Evolutionary conservation across 2,797 vertebrate genomes (phyloP), one percentile per base, ranked within the genome.

Genomic region (Clangula hyemalis): DNA sequence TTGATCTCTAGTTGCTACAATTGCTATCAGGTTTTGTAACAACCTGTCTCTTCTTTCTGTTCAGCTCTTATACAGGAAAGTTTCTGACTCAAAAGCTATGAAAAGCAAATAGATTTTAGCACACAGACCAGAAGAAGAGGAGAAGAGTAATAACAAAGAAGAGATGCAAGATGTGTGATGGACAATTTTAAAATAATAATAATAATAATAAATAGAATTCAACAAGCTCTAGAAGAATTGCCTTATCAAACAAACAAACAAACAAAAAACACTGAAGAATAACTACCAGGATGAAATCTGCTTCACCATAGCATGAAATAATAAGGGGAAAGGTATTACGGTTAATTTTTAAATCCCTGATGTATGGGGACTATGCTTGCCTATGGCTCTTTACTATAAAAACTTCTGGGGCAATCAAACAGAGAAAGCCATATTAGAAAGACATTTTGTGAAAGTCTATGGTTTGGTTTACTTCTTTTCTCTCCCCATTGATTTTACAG

Each of bases 51-150:
- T 57, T 78, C 20, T 36, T 62, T 51, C 47, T 62, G 27, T 89
- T 91, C 47, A 68, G 43, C 47, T 81, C 27, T 81, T 88, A 71
- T 1, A 24, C 38, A 84, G 82, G 4, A 84, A 85, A 57, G 6
- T 68, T 96, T 93, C 73, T 76, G 36, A 84, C 24, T 66, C 25
- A 34, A 86, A n/a, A 58, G 11, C 24, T 62, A 32, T 41, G 47
- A 84, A 93, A 91, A 84, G 28, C 16, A 87, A 90, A 76, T 57
- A 89, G 15, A 58, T 87, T 92, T 68, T 74, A 87, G 17, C 30
- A 66, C 34, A 68, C 5, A 60, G 53, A 56, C 12, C 25, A 62
- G 28, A 61, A 86, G 21, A 17, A 12, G 9, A 41, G 30, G 38
- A 81, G 78, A 88, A 30, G 1, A 45, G n/a, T 2, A 5, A 47